Percentiles rank a stretch among this genome's conserved stretches.
phyloP scores from a whole-genome alignment of 2,888 invertebrate genomes.

The Eremobia ochroleuca region DNA sequence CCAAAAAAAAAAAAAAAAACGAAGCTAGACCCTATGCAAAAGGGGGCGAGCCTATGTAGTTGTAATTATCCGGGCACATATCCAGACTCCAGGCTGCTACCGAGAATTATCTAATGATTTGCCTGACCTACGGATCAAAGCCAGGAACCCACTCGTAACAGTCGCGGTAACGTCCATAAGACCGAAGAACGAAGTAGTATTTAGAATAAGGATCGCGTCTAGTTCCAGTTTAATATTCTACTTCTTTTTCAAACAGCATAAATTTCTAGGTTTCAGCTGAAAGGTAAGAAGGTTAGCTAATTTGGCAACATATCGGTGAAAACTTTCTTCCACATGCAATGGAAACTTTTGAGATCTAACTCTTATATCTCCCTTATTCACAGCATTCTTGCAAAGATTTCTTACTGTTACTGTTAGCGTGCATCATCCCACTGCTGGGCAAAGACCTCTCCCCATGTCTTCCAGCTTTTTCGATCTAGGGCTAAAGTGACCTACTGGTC shows the following conservation, averaged over 20 bases:
- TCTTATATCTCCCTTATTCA: neutral
- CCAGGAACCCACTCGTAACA: neutral
- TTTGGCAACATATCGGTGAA: neutral
- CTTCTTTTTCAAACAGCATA: neutral
- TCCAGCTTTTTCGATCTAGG: neutral
- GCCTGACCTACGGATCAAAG: neutral
- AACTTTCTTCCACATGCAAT: neutral
- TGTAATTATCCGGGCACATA: too few species aligned
- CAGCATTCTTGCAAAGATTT: neutral
- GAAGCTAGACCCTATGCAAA: too few species aligned
- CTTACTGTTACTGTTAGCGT: neutral
- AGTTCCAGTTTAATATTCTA: neutral
- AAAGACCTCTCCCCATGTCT: neutral
- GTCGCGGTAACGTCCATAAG: neutral
- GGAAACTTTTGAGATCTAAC: neutral
- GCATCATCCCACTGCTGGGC: neutral
- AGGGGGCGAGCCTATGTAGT: too few species aligned
- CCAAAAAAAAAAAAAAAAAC: too few species aligned
- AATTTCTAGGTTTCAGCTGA: neutral
- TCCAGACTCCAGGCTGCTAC: too few species aligned
- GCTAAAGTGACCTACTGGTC: neutral
- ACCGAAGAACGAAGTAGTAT: neutral
- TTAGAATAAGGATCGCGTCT: constrained; percentile 20
- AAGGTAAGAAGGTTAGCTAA: neutral
- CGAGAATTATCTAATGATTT: neutral